A percentile compares a stretch with the other conserved stretches of the same genome.
Conservation (phyloP, 2,797 vertebrate genomes). For the Eospalax fontanierii region DNA sequence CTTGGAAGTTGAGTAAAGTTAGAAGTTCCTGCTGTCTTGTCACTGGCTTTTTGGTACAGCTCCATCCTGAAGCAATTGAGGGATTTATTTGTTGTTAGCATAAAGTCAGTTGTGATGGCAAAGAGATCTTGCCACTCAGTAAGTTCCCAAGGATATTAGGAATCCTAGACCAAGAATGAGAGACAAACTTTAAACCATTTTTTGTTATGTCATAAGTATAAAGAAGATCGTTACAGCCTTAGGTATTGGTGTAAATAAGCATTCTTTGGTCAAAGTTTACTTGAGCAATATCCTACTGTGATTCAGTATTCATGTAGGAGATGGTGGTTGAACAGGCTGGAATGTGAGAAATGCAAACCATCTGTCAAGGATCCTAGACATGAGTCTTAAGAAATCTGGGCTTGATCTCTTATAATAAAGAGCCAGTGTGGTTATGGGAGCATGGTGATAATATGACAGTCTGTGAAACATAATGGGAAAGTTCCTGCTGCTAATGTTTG, state of each 20-base stretch:
- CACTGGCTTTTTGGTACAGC: neutral
- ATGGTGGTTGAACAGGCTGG: neutral
- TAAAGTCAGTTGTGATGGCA: neutral
- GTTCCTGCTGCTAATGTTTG: no score
- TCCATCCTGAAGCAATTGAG: neutral
- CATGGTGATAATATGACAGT: no score
- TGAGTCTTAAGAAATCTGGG: neutral
- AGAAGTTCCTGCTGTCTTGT: neutral
- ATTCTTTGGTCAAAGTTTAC: neutral
- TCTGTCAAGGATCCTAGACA: neutral
- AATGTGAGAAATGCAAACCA: neutral
- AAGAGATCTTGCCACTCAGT: neutral
- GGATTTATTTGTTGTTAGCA: neutral
- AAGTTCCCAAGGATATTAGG: neutral
- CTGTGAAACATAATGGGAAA: no score
- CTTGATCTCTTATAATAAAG: neutral
- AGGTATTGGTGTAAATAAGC: neutral
- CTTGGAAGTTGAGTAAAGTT: neutral
- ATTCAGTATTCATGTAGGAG: neutral
- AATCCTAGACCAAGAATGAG: neutral
- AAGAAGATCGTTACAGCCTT: neutral
- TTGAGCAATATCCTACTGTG: neutral
- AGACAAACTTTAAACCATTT: no score
- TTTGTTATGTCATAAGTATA: neutral
- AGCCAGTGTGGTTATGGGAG: neutral